phyloP scores from a whole-genome alignment of 2,888 invertebrate genomes.

The Pyrochroa serraticornis region DNA sequence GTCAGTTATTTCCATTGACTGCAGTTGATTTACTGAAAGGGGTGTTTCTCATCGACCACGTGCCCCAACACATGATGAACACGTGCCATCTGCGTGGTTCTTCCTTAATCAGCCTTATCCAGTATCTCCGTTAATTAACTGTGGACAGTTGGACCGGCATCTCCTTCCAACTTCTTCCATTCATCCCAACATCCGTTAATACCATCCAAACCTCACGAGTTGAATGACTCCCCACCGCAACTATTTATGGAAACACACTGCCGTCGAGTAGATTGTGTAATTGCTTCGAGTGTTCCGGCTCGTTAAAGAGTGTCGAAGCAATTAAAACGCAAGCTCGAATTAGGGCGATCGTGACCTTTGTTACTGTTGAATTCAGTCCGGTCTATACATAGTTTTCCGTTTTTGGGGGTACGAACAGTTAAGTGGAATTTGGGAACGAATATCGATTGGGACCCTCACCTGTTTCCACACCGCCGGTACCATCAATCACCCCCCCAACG shows the following conservation, averaged over 20 bases:
- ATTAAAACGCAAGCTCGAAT: background rate
- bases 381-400: background rate
- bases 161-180: background rate
- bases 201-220: background rate
- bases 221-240: background rate
- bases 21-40: no score
- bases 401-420: no score
- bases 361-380: no score
- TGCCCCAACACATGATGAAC: background rate
- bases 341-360: no score
- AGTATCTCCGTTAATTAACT: conserved; percentile 1
- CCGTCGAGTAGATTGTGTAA: background rate
- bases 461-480: background rate
- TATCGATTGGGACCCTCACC: background rate
- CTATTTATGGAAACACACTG: background rate
- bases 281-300: background rate
- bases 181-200: conserved; percentile 1
- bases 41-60: background rate
- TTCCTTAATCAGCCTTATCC: conserved; percentile 2
- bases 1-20: no score
- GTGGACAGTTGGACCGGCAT: background rate
- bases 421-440: background rate
- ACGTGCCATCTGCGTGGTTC: background rate
- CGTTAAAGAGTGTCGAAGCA: background rate
- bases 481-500: conserved; percentile 6